These are phyloP conservation scores for Sebastes hubbsi DNA, from an alignment of 2,797 vertebrate species.

Conservation along the genomic window DNA sequence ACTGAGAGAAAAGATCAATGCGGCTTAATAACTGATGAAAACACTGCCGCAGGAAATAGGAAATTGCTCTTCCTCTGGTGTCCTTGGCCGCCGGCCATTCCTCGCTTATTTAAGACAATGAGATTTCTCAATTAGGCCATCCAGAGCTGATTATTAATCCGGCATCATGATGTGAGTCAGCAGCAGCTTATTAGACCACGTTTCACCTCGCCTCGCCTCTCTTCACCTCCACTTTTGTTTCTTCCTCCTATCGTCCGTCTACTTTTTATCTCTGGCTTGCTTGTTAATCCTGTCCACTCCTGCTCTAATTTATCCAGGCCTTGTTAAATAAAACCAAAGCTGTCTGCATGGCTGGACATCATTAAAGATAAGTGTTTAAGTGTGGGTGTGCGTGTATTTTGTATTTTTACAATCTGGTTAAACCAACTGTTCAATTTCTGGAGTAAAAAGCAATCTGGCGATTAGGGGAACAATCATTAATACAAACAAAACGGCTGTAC, in stretches of 20 bases:
- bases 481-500: neutral
- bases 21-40: conserved; percentile 36
- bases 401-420: neutral
- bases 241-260: neutral
- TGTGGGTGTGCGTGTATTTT: neutral
- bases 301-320: neutral
- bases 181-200: conserved; percentile 29
- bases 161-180: conserved; percentile 48
- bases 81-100: conserved; percentile 57
- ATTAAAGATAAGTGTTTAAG: neutral
- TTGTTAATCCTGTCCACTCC: conserved; percentile 27
- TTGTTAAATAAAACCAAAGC: conserved; percentile 1
- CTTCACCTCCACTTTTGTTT: conserved; percentile 26
- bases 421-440: neutral
- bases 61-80: conserved; percentile 54
- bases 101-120: conserved; percentile 53
- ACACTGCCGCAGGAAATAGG: conserved; percentile 44
- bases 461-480: neutral
- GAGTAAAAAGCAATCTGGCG: neutral
- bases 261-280: conserved; percentile 19
- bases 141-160: conserved; percentile 63
- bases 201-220: conserved; percentile 13
- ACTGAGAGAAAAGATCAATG: conserved; percentile 40
- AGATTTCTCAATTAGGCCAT: conserved; percentile 64
- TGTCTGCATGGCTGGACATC: neutral